These are phyloP conservation scores for Zhuqinia jingwanae DNA, from an alignment of 2,888 invertebrate species.

Conservation along the genomic window DNA sequence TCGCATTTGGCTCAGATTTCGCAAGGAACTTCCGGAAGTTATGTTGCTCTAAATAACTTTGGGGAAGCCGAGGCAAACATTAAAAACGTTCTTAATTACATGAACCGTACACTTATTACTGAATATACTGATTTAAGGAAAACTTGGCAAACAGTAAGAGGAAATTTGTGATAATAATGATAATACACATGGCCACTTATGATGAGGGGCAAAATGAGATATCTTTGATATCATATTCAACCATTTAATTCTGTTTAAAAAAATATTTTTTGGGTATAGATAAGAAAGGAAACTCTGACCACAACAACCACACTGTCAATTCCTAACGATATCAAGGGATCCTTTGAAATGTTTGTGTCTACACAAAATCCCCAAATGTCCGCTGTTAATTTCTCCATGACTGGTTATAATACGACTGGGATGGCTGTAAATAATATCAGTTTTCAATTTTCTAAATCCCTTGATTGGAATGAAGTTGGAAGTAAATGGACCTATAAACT, in stretches of 20 bases:
- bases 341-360: slow-evolving; percentile 61
- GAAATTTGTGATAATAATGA: background rate
- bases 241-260: no score
- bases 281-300: slow-evolving; percentile 18
- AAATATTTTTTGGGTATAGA: background rate
- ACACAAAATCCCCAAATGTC: slow-evolving; percentile 14
- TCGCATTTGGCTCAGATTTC: slow-evolving; percentile 61
- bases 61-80: slow-evolving; percentile 36
- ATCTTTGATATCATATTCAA: background rate
- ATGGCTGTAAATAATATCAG: background rate
- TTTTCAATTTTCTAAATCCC: background rate
- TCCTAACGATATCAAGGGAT: background rate
- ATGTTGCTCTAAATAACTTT: slow-evolving; percentile 16
- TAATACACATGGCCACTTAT: background rate
- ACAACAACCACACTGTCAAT: background rate
- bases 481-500: slow-evolving; percentile 51
- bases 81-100: slow-evolving; percentile 42
- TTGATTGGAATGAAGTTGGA: slow-evolving; percentile 61
- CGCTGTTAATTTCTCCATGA: slow-evolving; percentile 18
- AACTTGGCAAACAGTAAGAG: slow-evolving; percentile 46
- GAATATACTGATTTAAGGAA: slow-evolving; percentile 44
- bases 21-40: slow-evolving; percentile 54
- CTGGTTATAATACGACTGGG: background rate
- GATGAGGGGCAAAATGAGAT: no score
- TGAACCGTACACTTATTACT: background rate